These are phyloP conservation scores for Eucera pruinosa DNA, from an alignment of 2,888 invertebrate species.

Conservation along the genomic window DNA sequence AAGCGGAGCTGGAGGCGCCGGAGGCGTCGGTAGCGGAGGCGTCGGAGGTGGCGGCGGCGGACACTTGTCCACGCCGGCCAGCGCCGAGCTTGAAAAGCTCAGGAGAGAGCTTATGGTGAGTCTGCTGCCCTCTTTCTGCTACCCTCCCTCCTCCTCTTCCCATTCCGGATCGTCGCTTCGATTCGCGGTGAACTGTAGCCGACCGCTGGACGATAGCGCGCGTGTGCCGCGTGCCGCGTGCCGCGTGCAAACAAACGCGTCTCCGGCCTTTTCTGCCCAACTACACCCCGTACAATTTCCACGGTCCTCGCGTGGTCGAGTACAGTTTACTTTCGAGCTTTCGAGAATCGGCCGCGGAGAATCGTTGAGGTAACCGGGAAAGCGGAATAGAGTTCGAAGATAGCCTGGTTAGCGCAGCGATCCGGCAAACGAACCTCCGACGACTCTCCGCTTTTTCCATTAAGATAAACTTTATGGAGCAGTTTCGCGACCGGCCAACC, in stretches of 20 bases:
- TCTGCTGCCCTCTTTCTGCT: neutral
- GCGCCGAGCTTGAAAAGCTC: constrained; percentile 96
- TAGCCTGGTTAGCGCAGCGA: constrained; percentile 6
- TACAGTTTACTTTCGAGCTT: too few relatives aligned
- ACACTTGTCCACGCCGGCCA: constrained; percentile 89
- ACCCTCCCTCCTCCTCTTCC: neutral
- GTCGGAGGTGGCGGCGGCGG: constrained; percentile 70
- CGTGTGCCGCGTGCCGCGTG: too few relatives aligned
- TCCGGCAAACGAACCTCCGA: neutral
- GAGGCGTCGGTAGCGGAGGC: constrained; percentile 71
- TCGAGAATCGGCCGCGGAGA: too few relatives aligned
- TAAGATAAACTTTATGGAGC: neutral
- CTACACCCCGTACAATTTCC: too few relatives aligned
- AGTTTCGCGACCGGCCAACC: neutral
- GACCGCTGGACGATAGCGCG: too few relatives aligned
- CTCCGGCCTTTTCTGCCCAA: too few relatives aligned
- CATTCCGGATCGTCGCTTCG: neutral
- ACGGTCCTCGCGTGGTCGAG: too few relatives aligned
- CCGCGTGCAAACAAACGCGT: neutral
- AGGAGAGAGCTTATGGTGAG: constrained; percentile 96
- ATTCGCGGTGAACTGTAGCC: constrained; percentile 32
- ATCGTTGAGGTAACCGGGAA: too few relatives aligned
- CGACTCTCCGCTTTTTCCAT: neutral
- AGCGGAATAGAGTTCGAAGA: neutral
- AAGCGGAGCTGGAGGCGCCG: constrained; percentile 69